Evolutionary conservation across 2,888 invertebrate species (phyloP).

Genomic region (Chaetogeoica ovagalla): DNA sequence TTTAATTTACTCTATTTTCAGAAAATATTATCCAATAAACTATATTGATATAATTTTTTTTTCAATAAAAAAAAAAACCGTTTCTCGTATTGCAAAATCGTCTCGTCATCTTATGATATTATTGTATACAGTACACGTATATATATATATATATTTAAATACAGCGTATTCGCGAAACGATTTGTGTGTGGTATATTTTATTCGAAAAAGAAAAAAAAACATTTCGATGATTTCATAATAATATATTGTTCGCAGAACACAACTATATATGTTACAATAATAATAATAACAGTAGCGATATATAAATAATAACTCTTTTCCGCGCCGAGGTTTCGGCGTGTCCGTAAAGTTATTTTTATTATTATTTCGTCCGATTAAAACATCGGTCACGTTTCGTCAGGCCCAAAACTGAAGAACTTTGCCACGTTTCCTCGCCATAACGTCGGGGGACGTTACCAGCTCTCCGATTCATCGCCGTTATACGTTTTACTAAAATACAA

Average conservation of each 20-base stretch:
- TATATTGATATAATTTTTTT: not conserved
- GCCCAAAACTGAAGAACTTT: not conserved
- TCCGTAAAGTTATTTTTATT: no score
- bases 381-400: constrained; percentile 24
- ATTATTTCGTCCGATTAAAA: constrained; percentile 12
- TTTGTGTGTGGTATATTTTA: not conserved
- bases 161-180: no score
- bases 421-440: constrained; percentile 4
- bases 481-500: no score
- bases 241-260: not conserved
- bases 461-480: no score
- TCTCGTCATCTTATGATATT: not conserved
- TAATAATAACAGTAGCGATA: no score
- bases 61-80: not conserved
- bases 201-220: not conserved
- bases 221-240: not conserved
- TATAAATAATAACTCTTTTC: not conserved
- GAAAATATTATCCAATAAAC: constrained; percentile 10
- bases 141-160: not conserved
- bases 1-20: not conserved
- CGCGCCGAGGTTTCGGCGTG: not conserved
- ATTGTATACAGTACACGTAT: not conserved
- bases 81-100: not conserved
- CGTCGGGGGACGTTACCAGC: no score
- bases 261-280: not conserved